phyloP scores from a whole-genome alignment of 2,888 invertebrate genomes.

The Dasysyrphus tricinctus region DNA sequence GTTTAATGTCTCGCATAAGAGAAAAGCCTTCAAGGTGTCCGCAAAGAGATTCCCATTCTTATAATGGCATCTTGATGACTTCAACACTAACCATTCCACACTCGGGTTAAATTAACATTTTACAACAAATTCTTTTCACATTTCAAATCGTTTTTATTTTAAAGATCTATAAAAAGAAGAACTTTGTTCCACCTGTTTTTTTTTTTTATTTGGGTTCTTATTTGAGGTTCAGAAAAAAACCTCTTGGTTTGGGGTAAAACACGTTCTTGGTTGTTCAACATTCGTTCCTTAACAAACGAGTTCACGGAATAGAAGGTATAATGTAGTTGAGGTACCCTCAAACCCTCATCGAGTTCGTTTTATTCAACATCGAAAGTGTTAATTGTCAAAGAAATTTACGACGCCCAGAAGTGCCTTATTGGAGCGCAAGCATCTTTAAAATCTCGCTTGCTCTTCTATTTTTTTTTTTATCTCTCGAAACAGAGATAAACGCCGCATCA shows the following conservation, averaged over 20 bases:
- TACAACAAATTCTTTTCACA: constrained; percentile 60
- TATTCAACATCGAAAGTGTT: constrained; percentile 59
- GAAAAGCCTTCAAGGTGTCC: constrained; percentile 49
- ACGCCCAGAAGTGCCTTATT: constrained; percentile 38
- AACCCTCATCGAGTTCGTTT: constrained; percentile 31
- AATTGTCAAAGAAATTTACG: constrained; percentile 73
- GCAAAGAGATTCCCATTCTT: constrained; percentile 33
- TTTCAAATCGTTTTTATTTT: constrained; percentile 13
- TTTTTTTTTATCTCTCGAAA: neutral
- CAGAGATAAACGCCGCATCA: constrained; percentile 69
- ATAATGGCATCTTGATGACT: constrained; percentile 70
- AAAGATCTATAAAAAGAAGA: constrained; percentile 3
- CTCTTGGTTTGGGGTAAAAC: constrained; percentile 13
- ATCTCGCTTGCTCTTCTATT: constrained; percentile 35
- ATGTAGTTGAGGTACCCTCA: neutral
- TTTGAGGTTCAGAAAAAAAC: neutral
- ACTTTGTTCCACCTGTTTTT: constrained; percentile 52
- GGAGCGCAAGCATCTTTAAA: constrained; percentile 47
- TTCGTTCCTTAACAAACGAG: constrained; percentile 58
- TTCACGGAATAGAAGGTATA: constrained; percentile 30
- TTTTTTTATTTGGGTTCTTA: neutral
- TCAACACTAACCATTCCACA: constrained; percentile 44
- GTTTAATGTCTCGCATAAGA: constrained; percentile 35
- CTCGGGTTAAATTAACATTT: constrained; percentile 64
- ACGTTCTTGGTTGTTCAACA: constrained; percentile 53